Conservation (phyloP, 2,888 invertebrate species). For the Lacanobia oleracea region DNA sequence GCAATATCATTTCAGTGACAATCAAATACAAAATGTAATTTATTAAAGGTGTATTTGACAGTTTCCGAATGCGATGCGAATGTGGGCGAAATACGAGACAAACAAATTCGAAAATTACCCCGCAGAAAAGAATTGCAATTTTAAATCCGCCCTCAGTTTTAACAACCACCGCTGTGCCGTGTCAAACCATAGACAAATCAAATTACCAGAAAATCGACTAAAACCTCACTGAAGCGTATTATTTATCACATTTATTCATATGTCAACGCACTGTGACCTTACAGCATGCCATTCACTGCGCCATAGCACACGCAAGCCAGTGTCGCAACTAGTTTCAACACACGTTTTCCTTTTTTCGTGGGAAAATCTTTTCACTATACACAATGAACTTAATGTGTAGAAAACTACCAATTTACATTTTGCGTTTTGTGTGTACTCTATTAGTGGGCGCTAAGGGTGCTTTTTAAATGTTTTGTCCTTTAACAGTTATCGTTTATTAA, state of each 20-base stretch:
- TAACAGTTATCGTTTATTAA: slow-evolving; percentile 43
- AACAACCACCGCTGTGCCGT: background rate
- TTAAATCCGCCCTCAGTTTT: slow-evolving; percentile 15
- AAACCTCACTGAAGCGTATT: slow-evolving; percentile 39
- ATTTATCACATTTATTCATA: slow-evolving; percentile 56
- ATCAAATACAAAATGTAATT: too few relatives aligned
- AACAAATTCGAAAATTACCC: too few relatives aligned
- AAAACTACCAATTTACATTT: slow-evolving; percentile 65
- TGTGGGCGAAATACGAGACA: too few relatives aligned
- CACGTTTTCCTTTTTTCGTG: slow-evolving; percentile 88
- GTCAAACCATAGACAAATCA: background rate
- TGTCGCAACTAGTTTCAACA: slow-evolving; percentile 85
- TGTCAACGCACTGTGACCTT: slow-evolving; percentile 69
- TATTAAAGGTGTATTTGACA: too few relatives aligned
- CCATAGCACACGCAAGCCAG: slow-evolving; percentile 76
- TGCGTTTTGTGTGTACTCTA: slow-evolving; percentile 54
- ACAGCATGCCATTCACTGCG: slow-evolving; percentile 67
- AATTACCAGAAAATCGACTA: slow-evolving; percentile 13
- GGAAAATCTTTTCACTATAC: slow-evolving; percentile 87
- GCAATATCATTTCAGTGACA: too few relatives aligned
- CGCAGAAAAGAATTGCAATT: background rate
- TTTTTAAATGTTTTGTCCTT: slow-evolving; percentile 21
- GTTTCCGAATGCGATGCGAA: too few relatives aligned
- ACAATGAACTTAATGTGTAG: slow-evolving; percentile 78
- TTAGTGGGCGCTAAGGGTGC: slow-evolving; percentile 16